Evolutionary conservation across 2,888 invertebrate species (phyloP).

Genomic region (Parnassius mnemosyne): DNA sequence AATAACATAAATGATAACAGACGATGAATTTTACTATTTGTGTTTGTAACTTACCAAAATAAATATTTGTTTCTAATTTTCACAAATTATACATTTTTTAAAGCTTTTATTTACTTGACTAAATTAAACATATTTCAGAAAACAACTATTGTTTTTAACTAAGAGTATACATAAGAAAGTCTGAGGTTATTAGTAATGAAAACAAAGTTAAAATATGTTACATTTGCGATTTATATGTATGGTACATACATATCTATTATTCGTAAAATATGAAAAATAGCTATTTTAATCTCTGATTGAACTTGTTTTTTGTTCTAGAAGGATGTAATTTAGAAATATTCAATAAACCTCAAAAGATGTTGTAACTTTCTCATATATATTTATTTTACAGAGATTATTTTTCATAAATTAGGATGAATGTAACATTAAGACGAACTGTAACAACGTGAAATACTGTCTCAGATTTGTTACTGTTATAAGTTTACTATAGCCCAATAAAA

Average conservation of each 20-base stretch:
- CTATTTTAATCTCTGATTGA: no score
- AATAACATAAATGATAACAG: no score
- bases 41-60: slow-evolving; percentile 1
- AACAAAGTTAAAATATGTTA: background rate
- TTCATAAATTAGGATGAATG: slow-evolving; percentile 1
- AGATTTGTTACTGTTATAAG: slow-evolving; percentile 17
- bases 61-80: slow-evolving; percentile 15
- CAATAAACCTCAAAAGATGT: background rate
- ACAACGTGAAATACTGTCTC: slow-evolving; percentile 12
- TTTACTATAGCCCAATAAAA: slow-evolving; percentile 15
- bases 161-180: no score
- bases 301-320: no score
- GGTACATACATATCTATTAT: no score
- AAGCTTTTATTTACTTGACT: no score
- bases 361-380: background rate
- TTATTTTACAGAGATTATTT: slow-evolving; percentile 3
- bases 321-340: no score
- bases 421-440: slow-evolving; percentile 11
- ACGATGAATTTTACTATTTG: no score
- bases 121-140: no score
- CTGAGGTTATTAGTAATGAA: no score
- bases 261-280: no score
- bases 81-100: slow-evolving; percentile 1
- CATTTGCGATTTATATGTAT: background rate
- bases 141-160: no score